phyloP scores from a whole-genome alignment of 2,888 invertebrate genomes.

The Pilophorus perplexus region DNA sequence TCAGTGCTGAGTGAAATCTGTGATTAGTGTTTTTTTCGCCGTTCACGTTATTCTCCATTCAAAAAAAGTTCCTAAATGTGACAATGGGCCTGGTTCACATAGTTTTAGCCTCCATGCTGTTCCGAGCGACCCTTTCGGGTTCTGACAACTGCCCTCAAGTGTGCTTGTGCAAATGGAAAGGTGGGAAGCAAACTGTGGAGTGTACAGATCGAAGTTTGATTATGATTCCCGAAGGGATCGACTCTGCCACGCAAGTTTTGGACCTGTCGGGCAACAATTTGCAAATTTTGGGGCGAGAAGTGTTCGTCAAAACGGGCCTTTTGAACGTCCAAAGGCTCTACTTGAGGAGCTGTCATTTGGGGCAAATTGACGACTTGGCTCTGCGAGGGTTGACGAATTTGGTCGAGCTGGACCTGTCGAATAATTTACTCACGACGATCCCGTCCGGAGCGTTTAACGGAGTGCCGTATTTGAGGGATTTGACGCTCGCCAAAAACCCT shows the following conservation, averaged over 20 bases:
- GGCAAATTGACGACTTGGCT: conserved; percentile 80
- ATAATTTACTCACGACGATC: conserved; percentile 75
- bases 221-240: conserved; percentile 79
- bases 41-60: not conserved
- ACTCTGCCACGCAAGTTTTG: conserved; percentile 85
- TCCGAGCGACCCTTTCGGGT: conserved; percentile 35
- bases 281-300: conserved; percentile 76
- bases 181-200: conserved; percentile 89
- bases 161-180: conserved; percentile 91
- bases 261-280: conserved; percentile 86
- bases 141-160: conserved; percentile 62
- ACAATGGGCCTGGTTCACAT: conserved; percentile 32
- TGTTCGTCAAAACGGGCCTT: conserved; percentile 75
- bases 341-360: conserved; percentile 77
- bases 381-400: conserved; percentile 84
- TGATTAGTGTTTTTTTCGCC: conserved; percentile 7
- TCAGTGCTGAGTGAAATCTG: too few species aligned
- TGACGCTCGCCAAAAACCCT: conserved; percentile 77
- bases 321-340: conserved; percentile 84
- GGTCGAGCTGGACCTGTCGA: conserved; percentile 82
- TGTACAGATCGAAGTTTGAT: conserved; percentile 80
- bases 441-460: conserved; percentile 77
- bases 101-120: conserved; percentile 19
- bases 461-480: conserved; percentile 76
- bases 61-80: conserved; percentile 22